Percentiles rank a stretch among this genome's conserved stretches.
Conservation (phyloP, 2,797 vertebrate genomes). For the Nyctibius grandis region DNA sequence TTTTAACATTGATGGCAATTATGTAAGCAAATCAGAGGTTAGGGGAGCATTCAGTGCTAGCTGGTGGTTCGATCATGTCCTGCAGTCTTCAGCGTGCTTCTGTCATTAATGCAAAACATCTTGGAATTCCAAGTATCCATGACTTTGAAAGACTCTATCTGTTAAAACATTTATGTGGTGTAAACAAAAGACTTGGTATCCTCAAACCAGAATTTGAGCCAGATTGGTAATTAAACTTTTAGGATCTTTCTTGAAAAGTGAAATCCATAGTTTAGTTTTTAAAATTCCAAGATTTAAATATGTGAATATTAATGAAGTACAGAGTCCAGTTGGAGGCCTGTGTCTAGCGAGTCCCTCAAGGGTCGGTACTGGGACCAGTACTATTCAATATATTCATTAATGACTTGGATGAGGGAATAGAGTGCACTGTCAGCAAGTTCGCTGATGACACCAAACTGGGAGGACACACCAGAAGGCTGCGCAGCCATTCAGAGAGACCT, state of each 20-base stretch:
- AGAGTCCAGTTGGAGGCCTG: too few species aligned
- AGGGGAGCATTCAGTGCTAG: not conserved
- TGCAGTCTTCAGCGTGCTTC: not conserved
- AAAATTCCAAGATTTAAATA: not conserved
- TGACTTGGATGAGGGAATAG: too few species aligned
- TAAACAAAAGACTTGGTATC: not conserved
- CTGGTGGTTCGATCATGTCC: not conserved
- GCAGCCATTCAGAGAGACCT: too few species aligned
- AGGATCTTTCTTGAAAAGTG: not conserved
- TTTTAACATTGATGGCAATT: not conserved
- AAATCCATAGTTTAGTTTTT: not conserved
- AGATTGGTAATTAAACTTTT: not conserved
- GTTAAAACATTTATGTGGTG: not conserved
- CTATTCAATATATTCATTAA: too few species aligned
- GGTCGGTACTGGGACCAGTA: too few species aligned
- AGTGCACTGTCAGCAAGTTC: too few species aligned
- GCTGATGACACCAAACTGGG: too few species aligned
- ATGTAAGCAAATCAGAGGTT: not conserved
- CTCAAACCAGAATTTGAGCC: not conserved
- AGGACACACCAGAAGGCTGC: too few species aligned
- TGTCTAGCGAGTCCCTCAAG: too few species aligned
- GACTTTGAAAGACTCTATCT: not conserved
- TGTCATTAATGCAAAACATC: not conserved
- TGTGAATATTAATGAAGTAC: not conserved
- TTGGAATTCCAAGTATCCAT: not conserved